Conservation (phyloP, 2,113 vertebrate genomes). For the Paralichthys olivaceus region DNA sequence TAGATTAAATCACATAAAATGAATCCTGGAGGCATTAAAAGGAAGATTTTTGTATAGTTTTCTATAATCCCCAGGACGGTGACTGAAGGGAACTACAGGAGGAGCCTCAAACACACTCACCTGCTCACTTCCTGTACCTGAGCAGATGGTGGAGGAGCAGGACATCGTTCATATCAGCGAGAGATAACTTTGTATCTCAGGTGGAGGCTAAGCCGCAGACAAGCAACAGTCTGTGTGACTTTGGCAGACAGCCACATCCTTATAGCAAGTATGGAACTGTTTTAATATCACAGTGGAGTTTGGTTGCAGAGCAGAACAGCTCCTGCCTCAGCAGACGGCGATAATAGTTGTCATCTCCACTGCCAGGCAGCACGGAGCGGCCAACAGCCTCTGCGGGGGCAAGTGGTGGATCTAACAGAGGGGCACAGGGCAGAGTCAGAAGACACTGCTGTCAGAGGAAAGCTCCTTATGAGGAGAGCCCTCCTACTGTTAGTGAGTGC, state of each 20-base stretch:
- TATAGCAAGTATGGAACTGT: neutral
- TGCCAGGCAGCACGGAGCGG: conserved; percentile 21
- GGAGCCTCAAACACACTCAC: neutral
- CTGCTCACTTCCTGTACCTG: rapidly evolving
- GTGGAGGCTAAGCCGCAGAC: neutral
- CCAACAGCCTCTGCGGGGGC: conserved; percentile 17
- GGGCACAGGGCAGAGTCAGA: conserved; percentile 29
- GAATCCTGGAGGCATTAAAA: too few relatives aligned
- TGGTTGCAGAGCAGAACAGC: conserved; percentile 5
- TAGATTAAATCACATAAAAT: neutral
- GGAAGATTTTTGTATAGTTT: neutral
- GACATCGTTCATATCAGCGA: conserved; percentile 2
- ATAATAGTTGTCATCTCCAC: conserved; percentile 28
- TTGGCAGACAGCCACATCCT: neutral
- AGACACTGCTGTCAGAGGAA: conserved; percentile 46
- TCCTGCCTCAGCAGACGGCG: conserved; percentile 11
- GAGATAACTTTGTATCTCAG: conserved; percentile 8
- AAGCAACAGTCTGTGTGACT: neutral
- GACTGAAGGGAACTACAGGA: too few relatives aligned
- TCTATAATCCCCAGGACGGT: too few relatives aligned
- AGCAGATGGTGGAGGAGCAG: conserved; percentile 20
- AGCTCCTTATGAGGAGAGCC: conserved; percentile 1
- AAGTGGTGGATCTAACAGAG: conserved; percentile 45
- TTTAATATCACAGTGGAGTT: conserved; percentile 14
- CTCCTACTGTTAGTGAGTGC: conserved; percentile 1